Evolutionary conservation across 2,888 invertebrate genomes (phyloP).

Genomic region (Cephus nigrinus): DNA sequence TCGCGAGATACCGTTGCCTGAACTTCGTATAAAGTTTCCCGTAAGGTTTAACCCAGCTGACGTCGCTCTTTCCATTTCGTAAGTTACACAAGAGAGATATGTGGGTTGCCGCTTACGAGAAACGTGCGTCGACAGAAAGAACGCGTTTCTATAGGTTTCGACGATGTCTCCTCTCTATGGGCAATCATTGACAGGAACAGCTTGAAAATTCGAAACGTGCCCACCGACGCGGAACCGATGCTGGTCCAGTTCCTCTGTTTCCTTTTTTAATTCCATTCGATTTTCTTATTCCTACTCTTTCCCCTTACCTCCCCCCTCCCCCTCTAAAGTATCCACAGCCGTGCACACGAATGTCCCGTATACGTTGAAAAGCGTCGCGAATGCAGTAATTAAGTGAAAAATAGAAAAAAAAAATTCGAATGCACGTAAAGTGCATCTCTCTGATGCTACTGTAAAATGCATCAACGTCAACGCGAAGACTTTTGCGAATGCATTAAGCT

Average conservation of each 20-base stretch:
- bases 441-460: background rate
- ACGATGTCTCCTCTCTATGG: background rate
- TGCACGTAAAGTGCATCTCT: no score
- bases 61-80: constrained; percentile 24
- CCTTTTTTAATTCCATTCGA: constrained; percentile 9
- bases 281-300: background rate
- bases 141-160: background rate
- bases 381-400: background rate
- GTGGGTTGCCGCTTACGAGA: constrained; percentile 8
- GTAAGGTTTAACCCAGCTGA: constrained; percentile 31
- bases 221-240: constrained; percentile 35
- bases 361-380: background rate
- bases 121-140: constrained; percentile 7
- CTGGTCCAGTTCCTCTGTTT: constrained; percentile 33
- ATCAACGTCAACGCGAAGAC: background rate
- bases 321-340: background rate
- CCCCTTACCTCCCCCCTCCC: rapidly evolving
- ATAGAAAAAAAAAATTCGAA: background rate
- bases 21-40: constrained; percentile 49
- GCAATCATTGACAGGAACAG: background rate
- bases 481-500: background rate
- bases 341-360: background rate
- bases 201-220: constrained; percentile 19
- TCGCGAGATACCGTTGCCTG: constrained; percentile 52
- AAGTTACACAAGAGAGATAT: constrained; percentile 7